phyloP scores from a whole-genome alignment of 2,113 vertebrate species.

The Machaerirhynchus nigripectus region DNA sequence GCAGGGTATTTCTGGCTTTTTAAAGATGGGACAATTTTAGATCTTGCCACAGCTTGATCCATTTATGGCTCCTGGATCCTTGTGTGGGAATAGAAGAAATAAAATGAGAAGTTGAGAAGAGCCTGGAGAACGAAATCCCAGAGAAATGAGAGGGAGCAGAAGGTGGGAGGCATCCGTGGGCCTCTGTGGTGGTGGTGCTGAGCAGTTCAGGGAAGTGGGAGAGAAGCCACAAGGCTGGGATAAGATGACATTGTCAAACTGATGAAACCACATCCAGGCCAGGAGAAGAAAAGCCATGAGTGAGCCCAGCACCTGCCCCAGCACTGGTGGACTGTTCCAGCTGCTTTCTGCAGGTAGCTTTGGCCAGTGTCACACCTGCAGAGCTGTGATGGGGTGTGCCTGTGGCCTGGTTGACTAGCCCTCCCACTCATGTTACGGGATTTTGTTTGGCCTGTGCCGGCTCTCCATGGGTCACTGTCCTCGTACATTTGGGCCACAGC shows the following conservation, averaged over 20 bases:
- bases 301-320: background rate
- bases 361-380: background rate
- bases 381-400: background rate
- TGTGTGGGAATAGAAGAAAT: background rate
- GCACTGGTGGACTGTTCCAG: background rate
- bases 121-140: background rate
- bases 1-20: background rate
- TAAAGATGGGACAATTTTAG: background rate
- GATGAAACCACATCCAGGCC: background rate
- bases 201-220: background rate
- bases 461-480: background rate
- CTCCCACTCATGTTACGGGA: background rate
- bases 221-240: background rate
- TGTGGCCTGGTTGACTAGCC: background rate
- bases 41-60: background rate
- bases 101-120: background rate
- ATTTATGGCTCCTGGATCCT: background rate
- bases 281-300: background rate
- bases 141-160: background rate
- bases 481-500: background rate
- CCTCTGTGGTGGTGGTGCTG: background rate
- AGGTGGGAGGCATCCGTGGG: rapidly evolving
- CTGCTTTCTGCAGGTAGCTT: background rate
- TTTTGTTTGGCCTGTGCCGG: background rate
- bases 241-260: background rate